A percentile compares a stretch with the other conserved stretches of the same genome.
Conservation (phyloP, 2,888 invertebrate genomes). For the Acronicta psi region DNA sequence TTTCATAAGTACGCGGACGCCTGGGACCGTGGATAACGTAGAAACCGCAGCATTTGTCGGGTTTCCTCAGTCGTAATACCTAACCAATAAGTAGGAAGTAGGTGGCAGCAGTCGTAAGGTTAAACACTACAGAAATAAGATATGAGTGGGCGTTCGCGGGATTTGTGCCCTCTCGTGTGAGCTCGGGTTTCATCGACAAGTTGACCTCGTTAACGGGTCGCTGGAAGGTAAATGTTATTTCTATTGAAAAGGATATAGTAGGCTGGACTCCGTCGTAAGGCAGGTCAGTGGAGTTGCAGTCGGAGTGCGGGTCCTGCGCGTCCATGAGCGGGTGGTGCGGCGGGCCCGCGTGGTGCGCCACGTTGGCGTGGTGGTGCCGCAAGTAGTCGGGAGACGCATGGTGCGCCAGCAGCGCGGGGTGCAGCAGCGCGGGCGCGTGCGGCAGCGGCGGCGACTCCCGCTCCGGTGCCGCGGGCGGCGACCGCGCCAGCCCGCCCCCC, state of each 20-base stretch:
- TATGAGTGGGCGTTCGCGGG: constrained; percentile 78
- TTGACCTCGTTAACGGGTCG: constrained; percentile 55
- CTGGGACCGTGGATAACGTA: constrained; percentile 70
- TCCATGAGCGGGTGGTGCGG: constrained; percentile 94
- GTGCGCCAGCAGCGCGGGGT: constrained; percentile 95
- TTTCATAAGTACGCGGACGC: constrained; percentile 41
- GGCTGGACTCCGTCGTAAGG: constrained; percentile 97
- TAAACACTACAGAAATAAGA: constrained; percentile 89
- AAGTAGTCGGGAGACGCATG: constrained; percentile 95
- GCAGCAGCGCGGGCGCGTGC: constrained; percentile 95
- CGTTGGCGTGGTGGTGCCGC: constrained; percentile 92
- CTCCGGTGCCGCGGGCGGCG: constrained; percentile 91
- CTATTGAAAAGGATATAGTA: constrained; percentile 96
- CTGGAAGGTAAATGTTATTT: constrained; percentile 33
- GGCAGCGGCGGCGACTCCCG: constrained; percentile 95
- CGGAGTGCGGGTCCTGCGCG: constrained; percentile 95
- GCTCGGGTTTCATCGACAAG: constrained; percentile 56
- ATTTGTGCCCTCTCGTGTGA: constrained; percentile 60
- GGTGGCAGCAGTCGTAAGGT: constrained; percentile 85
- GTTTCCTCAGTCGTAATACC: constrained; percentile 86
- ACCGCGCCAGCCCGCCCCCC: constrained; percentile 85
- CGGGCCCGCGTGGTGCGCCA: constrained; percentile 93
- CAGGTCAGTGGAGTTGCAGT: constrained; percentile 97
- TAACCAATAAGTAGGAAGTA: constrained; percentile 83
- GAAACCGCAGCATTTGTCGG: constrained; percentile 85